These are phyloP conservation scores for Gorilla gorilla DNA, from an alignment of 2,113 vertebrate genomes.

Conservation along the genomic window DNA sequence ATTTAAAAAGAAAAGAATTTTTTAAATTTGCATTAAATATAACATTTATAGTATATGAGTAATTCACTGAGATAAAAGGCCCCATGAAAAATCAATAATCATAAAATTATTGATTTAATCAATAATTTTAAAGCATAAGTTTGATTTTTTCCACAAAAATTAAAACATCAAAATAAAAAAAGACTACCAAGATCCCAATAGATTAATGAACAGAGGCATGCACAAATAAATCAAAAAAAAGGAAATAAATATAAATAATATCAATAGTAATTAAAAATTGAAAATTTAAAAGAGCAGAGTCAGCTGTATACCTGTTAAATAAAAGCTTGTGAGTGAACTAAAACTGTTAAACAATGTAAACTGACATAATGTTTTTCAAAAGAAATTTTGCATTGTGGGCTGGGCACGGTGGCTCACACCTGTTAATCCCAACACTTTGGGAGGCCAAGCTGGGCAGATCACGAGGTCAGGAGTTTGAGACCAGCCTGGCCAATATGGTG, in stretches of 20 bases:
- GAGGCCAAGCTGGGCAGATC: too few species aligned
- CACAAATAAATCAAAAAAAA: background rate
- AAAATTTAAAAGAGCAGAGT: background rate
- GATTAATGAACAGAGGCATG: background rate
- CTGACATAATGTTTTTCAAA: background rate
- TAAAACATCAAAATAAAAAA: too few species aligned
- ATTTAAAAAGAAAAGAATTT: background rate
- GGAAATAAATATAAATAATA: background rate
- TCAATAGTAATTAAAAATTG: background rate
- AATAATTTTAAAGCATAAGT: too few species aligned
- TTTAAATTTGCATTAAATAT: background rate
- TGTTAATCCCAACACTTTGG: too few species aligned
- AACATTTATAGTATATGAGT: background rate
- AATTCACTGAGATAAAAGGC: background rate
- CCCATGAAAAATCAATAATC: too few species aligned
- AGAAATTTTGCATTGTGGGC: background rate
- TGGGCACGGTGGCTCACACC: fast-evolving
- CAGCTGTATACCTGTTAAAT: background rate
- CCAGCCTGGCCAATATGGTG: too few species aligned
- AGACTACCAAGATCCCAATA: background rate
- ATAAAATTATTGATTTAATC: too few species aligned
- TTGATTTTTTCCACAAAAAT: too few species aligned
- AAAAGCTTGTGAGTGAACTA: background rate
- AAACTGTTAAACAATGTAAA: background rate
- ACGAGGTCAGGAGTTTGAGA: too few species aligned